Evolutionary conservation across 2,797 vertebrate genomes (phyloP).

Genomic region (Acridotheres tristis): DNA sequence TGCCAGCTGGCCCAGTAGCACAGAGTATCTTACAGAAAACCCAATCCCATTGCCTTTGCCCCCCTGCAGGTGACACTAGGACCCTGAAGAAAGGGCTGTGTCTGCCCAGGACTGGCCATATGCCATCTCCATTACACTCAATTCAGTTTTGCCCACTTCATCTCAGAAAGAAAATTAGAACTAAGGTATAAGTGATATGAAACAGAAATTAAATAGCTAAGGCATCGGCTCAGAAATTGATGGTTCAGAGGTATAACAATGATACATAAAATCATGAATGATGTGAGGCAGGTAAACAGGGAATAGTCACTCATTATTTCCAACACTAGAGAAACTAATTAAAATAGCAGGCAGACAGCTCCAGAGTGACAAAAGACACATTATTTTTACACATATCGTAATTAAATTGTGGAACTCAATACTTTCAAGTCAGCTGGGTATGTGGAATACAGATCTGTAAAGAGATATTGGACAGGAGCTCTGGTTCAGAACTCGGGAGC

Average conservation of each 20-base stretch:
- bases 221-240: not conserved
- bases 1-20: not conserved
- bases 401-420: not conserved
- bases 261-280: not conserved
- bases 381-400: conserved; percentile 9
- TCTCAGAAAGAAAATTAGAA: not conserved
- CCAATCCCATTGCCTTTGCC: not conserved
- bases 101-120: not conserved
- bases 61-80: not conserved
- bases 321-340: not conserved
- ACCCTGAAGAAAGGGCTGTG: not conserved
- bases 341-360: not conserved
- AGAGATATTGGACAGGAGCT: not conserved
- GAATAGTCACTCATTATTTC: conserved; percentile 3
- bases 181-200: not conserved
- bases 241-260: not conserved
- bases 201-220: not conserved
- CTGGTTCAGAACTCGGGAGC: not conserved
- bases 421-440: not conserved
- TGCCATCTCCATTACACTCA: not conserved
- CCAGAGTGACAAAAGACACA: not conserved
- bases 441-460: not conserved
- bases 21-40: not conserved
- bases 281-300: not conserved
- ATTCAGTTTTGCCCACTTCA: not conserved